Evolutionary conservation across 2,888 invertebrate species (phyloP), one percentile per base, ranked within the genome.

Genomic region (Drosophila lutescens): DNA sequence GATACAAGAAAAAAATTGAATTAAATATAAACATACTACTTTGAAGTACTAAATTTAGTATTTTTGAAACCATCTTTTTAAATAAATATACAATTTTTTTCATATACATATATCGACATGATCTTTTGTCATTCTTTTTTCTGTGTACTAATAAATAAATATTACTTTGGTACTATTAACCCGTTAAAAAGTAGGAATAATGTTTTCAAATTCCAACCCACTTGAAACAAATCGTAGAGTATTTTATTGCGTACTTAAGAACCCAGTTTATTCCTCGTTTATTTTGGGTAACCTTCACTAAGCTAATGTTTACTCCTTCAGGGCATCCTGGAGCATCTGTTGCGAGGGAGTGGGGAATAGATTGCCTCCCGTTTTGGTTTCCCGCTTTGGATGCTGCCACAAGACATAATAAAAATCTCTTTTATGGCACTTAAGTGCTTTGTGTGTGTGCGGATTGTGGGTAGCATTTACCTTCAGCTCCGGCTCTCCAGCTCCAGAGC

Each of bases 371-470:
- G 62, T 63, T 63, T 63, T 50, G 62, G 62, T 49, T 36, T 36
- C 30, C 56, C 66, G 54, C 58, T 46, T 66, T 46, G 65, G 65
- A 51, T 68, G 71, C 60, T 71, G 71, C 71, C 77, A 85, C 74
- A 85, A 85, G 85, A 89, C 88, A 89, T 85, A 89, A 85, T 85
- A 85, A 85, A 85, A 85, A 85, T 89, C 89, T 85, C 88, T 85
- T 85, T 85, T 85, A 85, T 89, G 85, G 89, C 85, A 85, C 85
- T 85, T 89, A 89, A 89, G 89, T 89, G 88, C 76, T 74, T 82
- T 72, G 88, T 88, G 88, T 66, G 88, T 66, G 66, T 86, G 88
- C 71, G 84, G 86, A 88, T 89, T 88, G 85, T 85, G 85, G 85
- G 89, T 80, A 86, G 85, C 86, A 80, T 77, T 85, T 89, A 77